Conservation (phyloP, 1,140 invertebrate species). For the Antheraea pernyi region DNA sequence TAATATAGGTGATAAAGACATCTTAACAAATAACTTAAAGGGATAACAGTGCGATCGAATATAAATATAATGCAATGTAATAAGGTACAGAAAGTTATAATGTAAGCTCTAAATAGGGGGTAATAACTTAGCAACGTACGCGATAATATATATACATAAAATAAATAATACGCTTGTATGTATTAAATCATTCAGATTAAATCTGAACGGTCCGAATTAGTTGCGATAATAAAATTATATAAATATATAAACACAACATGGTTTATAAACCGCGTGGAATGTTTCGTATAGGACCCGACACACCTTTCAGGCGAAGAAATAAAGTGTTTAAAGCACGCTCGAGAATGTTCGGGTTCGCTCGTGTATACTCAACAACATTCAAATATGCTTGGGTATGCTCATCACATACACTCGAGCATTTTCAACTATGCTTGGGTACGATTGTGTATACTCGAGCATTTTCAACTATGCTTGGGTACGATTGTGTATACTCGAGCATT, state of each 20-base stretch:
- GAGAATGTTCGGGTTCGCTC: too few relatives aligned
- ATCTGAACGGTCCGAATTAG: slow-evolving; percentile 46
- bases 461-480: too few relatives aligned
- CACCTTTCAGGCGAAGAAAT: slow-evolving; percentile 72
- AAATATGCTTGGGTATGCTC: not conserved
- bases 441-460: too few relatives aligned
- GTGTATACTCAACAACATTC: too few relatives aligned
- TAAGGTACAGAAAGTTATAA: slow-evolving; percentile 60
- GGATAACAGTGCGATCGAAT: slow-evolving; percentile 72
- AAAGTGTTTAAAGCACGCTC: slow-evolving; percentile 15
- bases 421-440: too few relatives aligned
- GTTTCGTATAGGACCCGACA: slow-evolving; percentile 71
- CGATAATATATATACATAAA: slow-evolving; percentile 10
- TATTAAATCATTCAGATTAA: slow-evolving; percentile 51
- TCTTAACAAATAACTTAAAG: slow-evolving; percentile 76
- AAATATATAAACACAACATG: slow-evolving; percentile 57
- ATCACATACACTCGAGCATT: too few relatives aligned
- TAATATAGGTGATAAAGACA: slow-evolving; percentile 76
- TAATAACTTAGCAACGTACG: not conserved
- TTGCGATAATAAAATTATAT: slow-evolving; percentile 32
- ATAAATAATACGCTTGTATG: not conserved
- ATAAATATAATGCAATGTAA: slow-evolving; percentile 66
- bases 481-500: too few relatives aligned
- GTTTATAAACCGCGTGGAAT: slow-evolving; percentile 71
- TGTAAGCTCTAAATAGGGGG: slow-evolving; percentile 60